Base-by-base conservation (phyloP, 2,888 invertebrate genomes). In the Chrysolina oricalcia region DNA sequence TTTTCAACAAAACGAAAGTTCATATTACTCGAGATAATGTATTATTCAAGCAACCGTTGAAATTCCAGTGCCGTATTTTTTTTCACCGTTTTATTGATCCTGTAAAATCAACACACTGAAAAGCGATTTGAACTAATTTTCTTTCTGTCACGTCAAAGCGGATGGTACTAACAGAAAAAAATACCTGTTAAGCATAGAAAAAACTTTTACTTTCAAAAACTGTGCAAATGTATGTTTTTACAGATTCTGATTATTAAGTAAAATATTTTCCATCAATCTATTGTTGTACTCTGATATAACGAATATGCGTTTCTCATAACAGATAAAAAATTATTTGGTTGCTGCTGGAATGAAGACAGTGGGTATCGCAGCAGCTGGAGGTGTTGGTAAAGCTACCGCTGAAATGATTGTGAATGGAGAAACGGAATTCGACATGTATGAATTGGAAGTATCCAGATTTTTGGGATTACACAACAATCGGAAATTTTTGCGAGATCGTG, bases 291-390 rank as follows among this genome's bases (percentile, higher is more conserved):
- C 19, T 13, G 13, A 21, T 17, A 4, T 62, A 11, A 62, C 15
- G 6, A 21, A 9, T 10, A 48, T 35, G 35, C 72, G 62, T 70
- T 77, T 68, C 50, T 71, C 35, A 81, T 87, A 50, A 86, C 70
- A 96, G 95, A 93, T 97, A 82, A 91, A 92, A 82, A 97, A 97
- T 85, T 98, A 98, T 87, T 94, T 93, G 87, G 94, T 99, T 53
- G 97, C 98, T 0, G 97, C 98, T 50, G 99, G 98, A 2, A 97
- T 98, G 94, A 97, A 97, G 90, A 97, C 98, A 0, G 95, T 97
- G 41, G 98, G 98, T n/a, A 94, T 98, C 64, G 96, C 96, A 0
- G 96, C 97, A 10, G 97, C 98, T 0, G 98, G 98, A 0, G 99
- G 98, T 5, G 95, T 98, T n/a, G 98, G 98, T 0, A 92, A 95